Evolutionary conservation across 2,888 invertebrate genomes (phyloP).

Genomic region (Oegoconia quadripuncta): DNA sequence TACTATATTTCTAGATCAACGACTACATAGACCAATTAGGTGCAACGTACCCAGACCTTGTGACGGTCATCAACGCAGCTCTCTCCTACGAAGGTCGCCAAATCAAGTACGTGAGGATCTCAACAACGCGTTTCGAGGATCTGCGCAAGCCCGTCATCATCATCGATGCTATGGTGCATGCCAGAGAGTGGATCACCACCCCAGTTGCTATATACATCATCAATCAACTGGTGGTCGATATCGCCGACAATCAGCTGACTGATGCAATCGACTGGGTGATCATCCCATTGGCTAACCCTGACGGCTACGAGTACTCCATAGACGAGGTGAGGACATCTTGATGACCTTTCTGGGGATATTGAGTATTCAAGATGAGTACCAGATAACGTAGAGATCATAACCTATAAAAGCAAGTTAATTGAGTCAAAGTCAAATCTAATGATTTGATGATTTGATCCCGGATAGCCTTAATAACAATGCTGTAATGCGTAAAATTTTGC

Average conservation of each 20-base stretch:
- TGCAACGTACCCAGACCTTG: constrained; percentile 62
- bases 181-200: constrained; percentile 86
- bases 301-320: constrained; percentile 84
- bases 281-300: constrained; percentile 84
- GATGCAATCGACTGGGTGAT: constrained; percentile 83
- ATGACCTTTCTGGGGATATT: neutral
- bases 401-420: too few species aligned
- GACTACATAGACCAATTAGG: constrained; percentile 62
- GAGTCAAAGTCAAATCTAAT: too few species aligned
- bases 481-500: too few species aligned
- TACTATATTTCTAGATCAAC: constrained; percentile 80
- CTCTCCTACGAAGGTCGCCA: constrained; percentile 79
- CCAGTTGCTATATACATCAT: constrained; percentile 84
- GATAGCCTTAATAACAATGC: too few species aligned
- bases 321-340: constrained; percentile 55
- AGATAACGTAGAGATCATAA: too few species aligned
- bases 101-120: constrained; percentile 80
- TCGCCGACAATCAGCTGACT: constrained; percentile 65
- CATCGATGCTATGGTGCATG: constrained; percentile 81
- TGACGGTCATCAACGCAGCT: constrained; percentile 77
- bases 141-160: constrained; percentile 76
- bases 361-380: too few species aligned
- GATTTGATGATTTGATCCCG: too few species aligned
- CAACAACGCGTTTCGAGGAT: constrained; percentile 64
- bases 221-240: constrained; percentile 80